Base-by-base conservation (phyloP, 2,888 invertebrate genomes). In the Temnothorax rugatulus region DNA sequence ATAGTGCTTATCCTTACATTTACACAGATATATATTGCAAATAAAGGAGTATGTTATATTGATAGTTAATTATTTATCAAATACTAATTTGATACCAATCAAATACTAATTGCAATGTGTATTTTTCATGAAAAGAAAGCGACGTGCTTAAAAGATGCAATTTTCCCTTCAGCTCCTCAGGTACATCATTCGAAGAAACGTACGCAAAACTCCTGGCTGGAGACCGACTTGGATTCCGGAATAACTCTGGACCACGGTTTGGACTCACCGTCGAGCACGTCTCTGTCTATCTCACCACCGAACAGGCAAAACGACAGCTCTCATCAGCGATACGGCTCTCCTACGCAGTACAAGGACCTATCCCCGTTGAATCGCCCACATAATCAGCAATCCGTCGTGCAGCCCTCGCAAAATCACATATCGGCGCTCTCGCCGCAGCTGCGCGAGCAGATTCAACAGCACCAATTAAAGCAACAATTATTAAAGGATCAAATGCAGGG, bases 181-280 rank as follows among this genome's bases (percentile, higher is more conserved):
- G 90, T 93, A 2, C 92, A 92, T 38, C 93, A 93, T 34, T 86
- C 95, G 77, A 96, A 96, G 91, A 96, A 96, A 91, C 96, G 96
- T 79, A 96, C 96, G 25, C 96, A 96, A 68, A 97, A 97, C 2
- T 96, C 97, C 0, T 98, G 99, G 97, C 96, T 97, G 81, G 98
- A 99, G 95, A 99, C 99, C 0, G 99, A 99, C 95, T 95, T 99
- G 44, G 99, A 99, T 94, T 97, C 97, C 0, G 97, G 97, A 93
- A 96, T 96, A 84, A 97, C 97, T 0, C 95, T 97, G 75, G 98
- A 98, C 93, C 97, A 97, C 90, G 97, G 96, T 4, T 95, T 96
- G 50, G 96, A 94, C 63, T 95, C 95, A 71, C 91, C 94, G 8
- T 91, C 93, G 59, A 93, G 93, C 64, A 92, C 93, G 4, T 91